phyloP scores from a whole-genome alignment of 2,888 invertebrate species.

The Dendrolimus pini region DNA sequence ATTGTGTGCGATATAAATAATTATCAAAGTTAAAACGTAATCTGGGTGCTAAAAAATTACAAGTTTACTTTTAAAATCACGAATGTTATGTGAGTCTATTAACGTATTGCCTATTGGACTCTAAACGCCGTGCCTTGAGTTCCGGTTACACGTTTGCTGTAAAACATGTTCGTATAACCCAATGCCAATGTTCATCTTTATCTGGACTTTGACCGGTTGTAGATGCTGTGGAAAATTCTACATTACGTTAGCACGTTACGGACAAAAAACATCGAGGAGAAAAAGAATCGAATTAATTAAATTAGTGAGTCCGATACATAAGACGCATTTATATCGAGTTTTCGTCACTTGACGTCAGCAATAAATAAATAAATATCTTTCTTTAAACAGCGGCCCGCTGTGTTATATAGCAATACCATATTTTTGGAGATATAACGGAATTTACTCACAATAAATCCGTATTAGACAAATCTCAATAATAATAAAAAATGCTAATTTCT shows the following conservation, averaged over 20 bases:
- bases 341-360: too few species aligned
- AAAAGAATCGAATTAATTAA: too few species aligned
- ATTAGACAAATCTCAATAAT: too few species aligned
- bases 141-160: neutral
- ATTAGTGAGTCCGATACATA: too few species aligned
- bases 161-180: neutral
- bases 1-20: too few species aligned
- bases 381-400: too few species aligned
- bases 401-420: too few species aligned
- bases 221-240: neutral
- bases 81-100: neutral
- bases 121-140: neutral
- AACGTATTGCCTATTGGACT: neutral
- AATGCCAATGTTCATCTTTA: neutral
- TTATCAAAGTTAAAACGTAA: neutral
- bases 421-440: too few species aligned
- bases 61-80: neutral
- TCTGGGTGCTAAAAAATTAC: neutral
- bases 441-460: too few species aligned
- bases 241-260: slow-evolving; percentile 1
- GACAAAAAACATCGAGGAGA: neutral
- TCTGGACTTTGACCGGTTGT: neutral
- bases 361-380: too few species aligned
- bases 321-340: too few species aligned
- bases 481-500: too few species aligned